Base-by-base conservation (phyloP, 2,797 vertebrate genomes). In the Fistularia commersonii region DNA sequence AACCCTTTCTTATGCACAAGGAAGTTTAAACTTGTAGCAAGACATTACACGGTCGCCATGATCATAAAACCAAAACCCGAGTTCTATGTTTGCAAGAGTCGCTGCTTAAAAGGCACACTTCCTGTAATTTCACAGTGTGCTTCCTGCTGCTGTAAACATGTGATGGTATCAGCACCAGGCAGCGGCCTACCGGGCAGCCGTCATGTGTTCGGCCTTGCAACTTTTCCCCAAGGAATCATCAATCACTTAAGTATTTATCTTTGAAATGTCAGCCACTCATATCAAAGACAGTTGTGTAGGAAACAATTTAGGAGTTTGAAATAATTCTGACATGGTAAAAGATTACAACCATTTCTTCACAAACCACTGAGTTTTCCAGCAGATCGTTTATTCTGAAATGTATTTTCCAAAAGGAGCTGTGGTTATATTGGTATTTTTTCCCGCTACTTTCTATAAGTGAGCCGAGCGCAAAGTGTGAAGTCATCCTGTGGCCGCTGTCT, bases 181-280 rank as follows among this genome's bases (percentile, higher is more conserved):
- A 11, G 6, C 32, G 4, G 38, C 12, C 34, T 53, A 42, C 48
- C 47, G 65, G 46, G 55, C 41, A 57, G 45, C 56, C 31, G 51
- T 54, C 57, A 39, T 15, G 42, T 15, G 41, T 48, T 47, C 38
- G 44, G 35, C 12, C 11, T 53, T 46, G n/a, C 15, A 57, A 15
- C 35, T 33, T 61, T 65, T 74, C 57, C 62, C 45, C 43, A 44
- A 54, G 55, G 58, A 23, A 42, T 14, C 15, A 43, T 48, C 31
- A 43, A 60, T 1, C 0, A 0, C 41, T 40, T 51, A 9, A 41
- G 41, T 31, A 10, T 8, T 32, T 8, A 1, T n/a, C 51, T 12
- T 32, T 40, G 36, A 11, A 43, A 11, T 39, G 32, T 65, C 40
- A 41, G 40, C 35, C 7, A 7, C 23, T 23, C 23, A 23, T 23